These are phyloP conservation scores for Tapirus indicus DNA, from an alignment of 2,797 vertebrate genomes.

Conservation along the genomic window DNA sequence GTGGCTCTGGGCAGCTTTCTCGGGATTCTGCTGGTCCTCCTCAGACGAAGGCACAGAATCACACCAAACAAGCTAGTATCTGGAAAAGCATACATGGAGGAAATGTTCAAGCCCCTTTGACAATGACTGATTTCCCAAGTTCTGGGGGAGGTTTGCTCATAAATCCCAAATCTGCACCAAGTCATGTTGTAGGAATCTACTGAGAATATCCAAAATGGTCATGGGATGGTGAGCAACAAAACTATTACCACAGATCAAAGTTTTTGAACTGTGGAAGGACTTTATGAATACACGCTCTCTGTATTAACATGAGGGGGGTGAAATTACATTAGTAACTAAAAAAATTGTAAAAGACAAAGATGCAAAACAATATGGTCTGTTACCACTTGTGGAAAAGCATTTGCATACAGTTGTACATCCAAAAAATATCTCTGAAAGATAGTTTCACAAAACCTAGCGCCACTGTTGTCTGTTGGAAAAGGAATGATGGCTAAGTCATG, in stretches of 20 bases:
- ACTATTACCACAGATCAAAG: not conserved
- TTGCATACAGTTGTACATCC: accelerated
- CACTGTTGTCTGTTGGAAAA: not conserved
- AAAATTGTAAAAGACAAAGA: not conserved
- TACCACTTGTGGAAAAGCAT: accelerated
- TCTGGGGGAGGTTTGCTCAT: too few relatives aligned
- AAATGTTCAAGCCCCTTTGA: accelerated
- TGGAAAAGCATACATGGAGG: accelerated
- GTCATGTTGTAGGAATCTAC: not conserved
- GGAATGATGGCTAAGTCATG: accelerated
- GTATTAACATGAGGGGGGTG: accelerated
- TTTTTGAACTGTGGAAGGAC: not conserved
- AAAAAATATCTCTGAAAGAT: accelerated
- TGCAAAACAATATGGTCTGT: accelerated
- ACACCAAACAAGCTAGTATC: not conserved
- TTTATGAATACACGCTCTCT: not conserved
- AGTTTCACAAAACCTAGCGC: accelerated
- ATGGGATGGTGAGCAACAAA: too few relatives aligned
- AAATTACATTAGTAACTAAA: too few relatives aligned
- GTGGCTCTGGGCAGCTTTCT: not conserved
- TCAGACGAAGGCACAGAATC: not conserved
- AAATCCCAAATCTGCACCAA: too few relatives aligned
- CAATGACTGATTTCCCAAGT: not conserved
- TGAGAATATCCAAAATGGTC: not conserved
- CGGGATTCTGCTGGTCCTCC: not conserved